Evolutionary conservation across 30 jellyfish, hydroid and myxozoan genomes (phyloP).

Genomic region (Cassiopea xamachana): DNA sequence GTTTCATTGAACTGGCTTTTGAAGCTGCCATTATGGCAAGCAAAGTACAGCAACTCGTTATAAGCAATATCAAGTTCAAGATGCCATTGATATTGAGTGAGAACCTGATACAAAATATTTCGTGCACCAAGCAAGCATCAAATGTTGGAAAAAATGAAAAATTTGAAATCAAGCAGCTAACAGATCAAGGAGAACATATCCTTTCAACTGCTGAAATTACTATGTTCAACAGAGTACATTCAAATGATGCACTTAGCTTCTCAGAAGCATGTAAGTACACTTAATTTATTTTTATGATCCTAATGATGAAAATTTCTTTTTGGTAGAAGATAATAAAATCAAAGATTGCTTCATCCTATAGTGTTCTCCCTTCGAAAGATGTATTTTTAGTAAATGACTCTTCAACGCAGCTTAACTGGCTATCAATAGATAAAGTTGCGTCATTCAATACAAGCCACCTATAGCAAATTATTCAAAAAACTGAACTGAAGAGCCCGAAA

Average conservation of each 20-base stretch:
- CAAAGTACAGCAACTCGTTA: not conserved
- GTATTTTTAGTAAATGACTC: no score
- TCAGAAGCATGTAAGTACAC: conserved; percentile 6
- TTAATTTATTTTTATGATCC: not conserved
- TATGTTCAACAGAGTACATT: not conserved
- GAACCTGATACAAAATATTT: not conserved
- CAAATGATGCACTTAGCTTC: not conserved
- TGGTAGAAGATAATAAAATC: not conserved
- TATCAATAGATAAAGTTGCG: no score
- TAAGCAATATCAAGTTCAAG: not conserved
- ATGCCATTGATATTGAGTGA: not conserved
- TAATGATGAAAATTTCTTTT: not conserved
- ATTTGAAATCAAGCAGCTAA: not conserved
- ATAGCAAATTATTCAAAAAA: no score
- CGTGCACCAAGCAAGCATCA: not conserved
- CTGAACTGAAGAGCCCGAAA: no score
- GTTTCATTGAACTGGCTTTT: not conserved
- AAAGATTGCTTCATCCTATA: no score
- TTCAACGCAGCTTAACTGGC: no score
- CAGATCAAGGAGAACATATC: not conserved
- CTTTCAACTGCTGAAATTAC: conserved; percentile 1
- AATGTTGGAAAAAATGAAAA: not conserved
- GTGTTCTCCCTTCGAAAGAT: no score
- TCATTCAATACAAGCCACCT: no score
- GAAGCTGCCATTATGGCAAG: conserved; percentile 13